These are phyloP conservation scores for Xiphydria camelus DNA, from an alignment of 2,888 invertebrate genomes.

Conservation along the genomic window DNA sequence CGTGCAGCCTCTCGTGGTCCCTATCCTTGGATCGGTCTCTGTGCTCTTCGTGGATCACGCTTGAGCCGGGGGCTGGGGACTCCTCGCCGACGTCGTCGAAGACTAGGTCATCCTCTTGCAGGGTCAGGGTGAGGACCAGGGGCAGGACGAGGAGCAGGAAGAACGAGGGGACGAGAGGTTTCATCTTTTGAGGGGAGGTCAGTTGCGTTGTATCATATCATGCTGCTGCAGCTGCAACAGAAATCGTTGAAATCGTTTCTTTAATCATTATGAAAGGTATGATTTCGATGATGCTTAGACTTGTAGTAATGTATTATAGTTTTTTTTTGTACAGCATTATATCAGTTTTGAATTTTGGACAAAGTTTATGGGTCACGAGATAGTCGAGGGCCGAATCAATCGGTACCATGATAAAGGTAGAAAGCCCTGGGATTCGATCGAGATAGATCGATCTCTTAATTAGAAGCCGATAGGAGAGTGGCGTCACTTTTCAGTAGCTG, in stretches of 20 bases:
- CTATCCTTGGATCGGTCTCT: constrained; percentile 13
- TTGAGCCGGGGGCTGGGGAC: constrained; percentile 16
- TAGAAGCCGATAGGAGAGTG: too few species aligned
- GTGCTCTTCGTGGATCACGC: neutral
- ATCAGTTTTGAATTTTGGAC: too few species aligned
- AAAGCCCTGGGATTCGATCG: too few species aligned
- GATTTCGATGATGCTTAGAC: too few species aligned
- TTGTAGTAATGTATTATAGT: too few species aligned
- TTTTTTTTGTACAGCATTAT: too few species aligned
- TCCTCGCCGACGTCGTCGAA: constrained; percentile 53
- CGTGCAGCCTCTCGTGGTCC: constrained; percentile 9
- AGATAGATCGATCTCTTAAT: too few species aligned
- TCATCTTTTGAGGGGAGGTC: constrained; percentile 41
- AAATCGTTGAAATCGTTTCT: neutral
- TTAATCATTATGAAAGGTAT: neutral
- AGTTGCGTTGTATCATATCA: constrained; percentile 46
- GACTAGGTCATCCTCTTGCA: constrained; percentile 53
- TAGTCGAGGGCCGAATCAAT: too few species aligned
- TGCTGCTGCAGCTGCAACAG: constrained; percentile 40
- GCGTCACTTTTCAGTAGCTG: constrained; percentile 24
- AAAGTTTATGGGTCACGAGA: too few species aligned
- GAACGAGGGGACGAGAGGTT: constrained; percentile 35
- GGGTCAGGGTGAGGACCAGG: constrained; percentile 31
- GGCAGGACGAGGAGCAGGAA: constrained; percentile 31
- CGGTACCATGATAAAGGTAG: too few species aligned